phyloP scores from a whole-genome alignment of 2,888 invertebrate genomes.

The Kryphioiulus occultus region DNA sequence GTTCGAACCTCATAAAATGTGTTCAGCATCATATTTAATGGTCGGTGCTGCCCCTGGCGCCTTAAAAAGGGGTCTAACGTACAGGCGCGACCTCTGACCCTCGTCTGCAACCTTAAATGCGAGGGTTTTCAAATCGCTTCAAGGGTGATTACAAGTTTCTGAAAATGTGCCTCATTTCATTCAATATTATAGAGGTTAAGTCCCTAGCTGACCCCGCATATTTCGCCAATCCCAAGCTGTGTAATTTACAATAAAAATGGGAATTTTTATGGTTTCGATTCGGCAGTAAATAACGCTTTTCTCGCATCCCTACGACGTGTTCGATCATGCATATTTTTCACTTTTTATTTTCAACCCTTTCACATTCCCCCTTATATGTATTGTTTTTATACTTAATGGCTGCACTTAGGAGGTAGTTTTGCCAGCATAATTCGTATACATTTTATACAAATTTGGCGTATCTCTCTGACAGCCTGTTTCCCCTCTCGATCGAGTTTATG shows the following conservation, averaged over 20 bases:
- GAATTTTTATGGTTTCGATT: neutral
- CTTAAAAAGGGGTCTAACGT: neutral
- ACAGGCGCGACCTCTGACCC: neutral
- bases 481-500: neutral
- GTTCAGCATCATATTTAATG: neutral
- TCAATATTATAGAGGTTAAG: slow-evolving; percentile 14
- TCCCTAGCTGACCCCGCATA: slow-evolving; percentile 23
- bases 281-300: neutral
- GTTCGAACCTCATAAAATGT: neutral
- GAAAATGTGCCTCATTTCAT: neutral
- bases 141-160: neutral
- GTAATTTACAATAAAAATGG: slow-evolving; percentile 16
- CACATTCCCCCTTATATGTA: too few relatives aligned
- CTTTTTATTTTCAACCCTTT: slow-evolving; percentile 20
- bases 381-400: neutral
- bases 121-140: neutral
- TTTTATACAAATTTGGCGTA: neutral
- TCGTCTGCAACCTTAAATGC: neutral
- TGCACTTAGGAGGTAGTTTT: neutral
- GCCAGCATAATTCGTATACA: neutral
- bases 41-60: neutral
- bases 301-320: neutral
- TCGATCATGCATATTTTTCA: neutral
- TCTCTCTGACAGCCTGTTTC: neutral
- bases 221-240: neutral